Evolutionary conservation across 2,888 invertebrate species (phyloP).

Genomic region (Drosophila affinis): DNA sequence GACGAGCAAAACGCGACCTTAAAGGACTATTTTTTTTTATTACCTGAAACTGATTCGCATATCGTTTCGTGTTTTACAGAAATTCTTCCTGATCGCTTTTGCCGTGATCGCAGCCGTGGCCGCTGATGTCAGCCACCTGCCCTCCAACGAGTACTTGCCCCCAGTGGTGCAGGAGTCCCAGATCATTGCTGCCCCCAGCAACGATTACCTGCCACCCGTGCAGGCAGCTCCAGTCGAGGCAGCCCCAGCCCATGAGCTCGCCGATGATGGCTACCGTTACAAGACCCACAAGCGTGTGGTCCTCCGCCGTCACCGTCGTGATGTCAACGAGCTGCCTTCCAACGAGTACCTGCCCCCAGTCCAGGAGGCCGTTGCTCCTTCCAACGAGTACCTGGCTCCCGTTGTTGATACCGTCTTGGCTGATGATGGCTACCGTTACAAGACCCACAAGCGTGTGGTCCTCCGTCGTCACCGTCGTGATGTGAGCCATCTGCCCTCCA

Average conservation of each 20-base stretch:
- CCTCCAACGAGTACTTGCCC: constrained; percentile 79
- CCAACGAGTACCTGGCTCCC: constrained; percentile 54
- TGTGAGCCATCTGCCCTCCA: constrained; percentile 63
- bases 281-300: constrained; percentile 77
- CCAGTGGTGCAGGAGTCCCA: constrained; percentile 67
- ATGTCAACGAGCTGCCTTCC: constrained; percentile 73
- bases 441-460: constrained; percentile 75
- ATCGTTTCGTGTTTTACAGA: constrained; percentile 58
- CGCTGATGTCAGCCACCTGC: constrained; percentile 80
- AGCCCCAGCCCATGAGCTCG: constrained; percentile 35
- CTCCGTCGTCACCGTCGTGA: constrained; percentile 77
- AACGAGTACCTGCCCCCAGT: constrained; percentile 74
- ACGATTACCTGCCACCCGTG: constrained; percentile 71
- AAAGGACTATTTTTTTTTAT: constrained; percentile 21
- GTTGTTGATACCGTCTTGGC: constrained; percentile 47
- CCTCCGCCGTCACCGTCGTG: constrained; percentile 78
- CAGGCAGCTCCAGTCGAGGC: constrained; percentile 20
- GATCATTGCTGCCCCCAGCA: constrained; percentile 61
- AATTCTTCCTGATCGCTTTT: constrained; percentile 78
- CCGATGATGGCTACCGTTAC: constrained; percentile 81
- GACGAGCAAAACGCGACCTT: neutral
- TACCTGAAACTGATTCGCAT: no score
- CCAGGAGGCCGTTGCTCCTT: constrained; percentile 39
- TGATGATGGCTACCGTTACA: constrained; percentile 81
- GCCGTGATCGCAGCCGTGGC: constrained; percentile 79